These are phyloP conservation scores for Sinella curviseta DNA, from an alignment of 1,140 invertebrate species.

Conservation along the genomic window DNA sequence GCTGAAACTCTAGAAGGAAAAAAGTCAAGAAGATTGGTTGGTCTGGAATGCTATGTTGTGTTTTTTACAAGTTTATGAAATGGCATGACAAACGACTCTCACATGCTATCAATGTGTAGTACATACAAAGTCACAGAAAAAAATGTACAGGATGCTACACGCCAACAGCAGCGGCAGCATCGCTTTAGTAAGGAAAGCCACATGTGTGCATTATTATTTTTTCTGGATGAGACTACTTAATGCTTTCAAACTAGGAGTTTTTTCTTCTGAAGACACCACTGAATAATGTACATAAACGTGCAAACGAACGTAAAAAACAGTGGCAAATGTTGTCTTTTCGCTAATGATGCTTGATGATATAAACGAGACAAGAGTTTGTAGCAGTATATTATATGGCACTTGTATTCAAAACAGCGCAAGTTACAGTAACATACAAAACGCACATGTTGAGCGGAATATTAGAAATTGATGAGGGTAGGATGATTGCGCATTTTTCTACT, in stretches of 20 bases:
- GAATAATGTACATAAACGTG: background rate
- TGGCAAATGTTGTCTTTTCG: background rate
- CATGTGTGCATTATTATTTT: conserved; percentile 16
- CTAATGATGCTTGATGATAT: conserved; percentile 20
- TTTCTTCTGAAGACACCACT: background rate
- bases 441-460: background rate
- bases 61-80: conserved; percentile 13
- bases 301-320: background rate
- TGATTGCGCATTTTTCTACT: background rate
- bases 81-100: conserved; percentile 7
- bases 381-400: background rate
- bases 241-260: too few species aligned
- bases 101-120: background rate
- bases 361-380: background rate
- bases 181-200: too few species aligned
- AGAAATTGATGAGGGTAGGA: conserved; percentile 14
- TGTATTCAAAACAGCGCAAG: background rate
- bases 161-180: too few species aligned
- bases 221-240: too few species aligned
- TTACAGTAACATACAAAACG: background rate
- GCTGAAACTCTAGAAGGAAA: background rate
- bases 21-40: background rate
- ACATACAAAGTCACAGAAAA: too few species aligned
- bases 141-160: too few species aligned
- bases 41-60: conserved; percentile 5